Base-by-base conservation (phyloP, 2,113 vertebrate genomes). In the Gadus chalcogrammus region DNA sequence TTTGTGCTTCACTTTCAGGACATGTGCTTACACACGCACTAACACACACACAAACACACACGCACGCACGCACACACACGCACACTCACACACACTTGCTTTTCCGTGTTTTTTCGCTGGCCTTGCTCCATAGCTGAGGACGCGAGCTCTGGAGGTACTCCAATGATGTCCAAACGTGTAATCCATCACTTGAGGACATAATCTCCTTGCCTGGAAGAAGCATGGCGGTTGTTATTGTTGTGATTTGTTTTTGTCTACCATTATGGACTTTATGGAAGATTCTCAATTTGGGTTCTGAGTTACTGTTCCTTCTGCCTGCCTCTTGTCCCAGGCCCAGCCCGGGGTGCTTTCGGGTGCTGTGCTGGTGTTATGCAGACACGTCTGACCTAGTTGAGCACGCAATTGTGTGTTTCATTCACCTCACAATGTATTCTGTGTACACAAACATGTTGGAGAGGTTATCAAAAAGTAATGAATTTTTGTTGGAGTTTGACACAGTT, bases 91-190 rank as follows among this genome's bases (percentile, higher is more conserved):
- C 15, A 58, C 55, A 58, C 3, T 38, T 77, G 6, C 17, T 3
- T 17, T 15, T 64, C 61, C 13, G 18, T 82, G 78, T 70, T 69
- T 79, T 70, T 18, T 35, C 74, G 77, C 83, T 73, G 9, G 20
- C 82, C 82, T 79, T 61, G 59, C 71, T 82, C 71, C 68, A 31
- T 27, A 56, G 68, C 65, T n/a, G 5, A 64, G 75, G 73, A 77
- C 35, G 27, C 66, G 11, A 42, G 28, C 61, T 62, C 67, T 6
- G 31, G 67, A 53, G 52, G 75, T 77, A 82, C 74, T 81, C 81
- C 78, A 83, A 68, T 61, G 68, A 66, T 79, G 76, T 71, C 64
- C 64, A 78, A 83, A 85, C 74, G 65, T 77, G 60, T 87, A 84
- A 88, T 87, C 81, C 77, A 69, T 27, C 72, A 66, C 55, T 31